These are phyloP conservation scores for Aspiorhynchus laticeps DNA, from an alignment of 2,113 vertebrate species.

Conservation along the genomic window DNA sequence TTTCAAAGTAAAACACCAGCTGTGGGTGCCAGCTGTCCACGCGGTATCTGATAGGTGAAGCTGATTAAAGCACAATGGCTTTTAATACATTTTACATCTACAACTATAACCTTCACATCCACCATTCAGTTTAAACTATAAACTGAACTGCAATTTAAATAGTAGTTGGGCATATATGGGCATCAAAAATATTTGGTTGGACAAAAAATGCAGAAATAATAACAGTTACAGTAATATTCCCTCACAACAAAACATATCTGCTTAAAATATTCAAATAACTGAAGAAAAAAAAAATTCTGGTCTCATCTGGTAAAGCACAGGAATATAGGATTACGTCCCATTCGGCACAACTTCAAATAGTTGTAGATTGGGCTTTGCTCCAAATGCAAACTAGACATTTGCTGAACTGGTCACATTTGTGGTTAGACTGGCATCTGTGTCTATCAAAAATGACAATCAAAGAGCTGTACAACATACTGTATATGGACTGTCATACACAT, in stretches of 20 bases:
- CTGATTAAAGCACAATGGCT: constrained; percentile 36
- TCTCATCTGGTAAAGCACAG: not conserved
- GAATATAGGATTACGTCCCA: not conserved
- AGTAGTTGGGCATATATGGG: not conserved
- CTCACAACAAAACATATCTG: not conserved
- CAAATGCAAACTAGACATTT: not conserved
- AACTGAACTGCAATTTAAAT: not conserved
- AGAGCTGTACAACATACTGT: not conserved
- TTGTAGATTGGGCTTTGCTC: not conserved
- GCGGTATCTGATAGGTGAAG: constrained; percentile 28
- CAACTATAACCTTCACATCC: constrained; percentile 26
- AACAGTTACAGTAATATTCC: not conserved
- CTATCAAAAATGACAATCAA: constrained; percentile 31
- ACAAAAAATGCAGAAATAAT: not conserved
- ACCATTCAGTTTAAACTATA: not conserved
- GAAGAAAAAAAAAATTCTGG: not conserved
- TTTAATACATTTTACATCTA: constrained; percentile 36
- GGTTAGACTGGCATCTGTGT: constrained; percentile 21
- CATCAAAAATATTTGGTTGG: not conserved
- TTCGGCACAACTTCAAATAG: not conserved
- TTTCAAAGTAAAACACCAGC: constrained; percentile 37
- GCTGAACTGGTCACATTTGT: constrained; percentile 1
- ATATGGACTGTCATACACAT: constrained; percentile 5
- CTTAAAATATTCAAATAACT: not conserved
- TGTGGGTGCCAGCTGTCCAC: constrained; percentile 46